Evolutionary conservation across 2,113 vertebrate species (phyloP).

Genomic region (Saguinus midas): DNA sequence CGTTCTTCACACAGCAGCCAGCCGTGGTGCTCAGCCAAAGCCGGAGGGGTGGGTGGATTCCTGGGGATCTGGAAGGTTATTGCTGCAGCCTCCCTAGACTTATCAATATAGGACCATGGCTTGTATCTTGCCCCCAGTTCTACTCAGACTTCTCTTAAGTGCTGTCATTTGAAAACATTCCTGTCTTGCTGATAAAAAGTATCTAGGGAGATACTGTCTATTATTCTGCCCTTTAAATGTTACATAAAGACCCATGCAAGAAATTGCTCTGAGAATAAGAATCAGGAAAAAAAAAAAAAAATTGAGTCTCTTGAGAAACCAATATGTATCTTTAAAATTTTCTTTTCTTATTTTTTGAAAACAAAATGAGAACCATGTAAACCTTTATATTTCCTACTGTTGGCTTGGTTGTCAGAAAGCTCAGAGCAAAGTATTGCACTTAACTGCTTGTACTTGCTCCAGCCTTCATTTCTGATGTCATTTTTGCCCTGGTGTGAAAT

Average conservation of each 20-base stretch:
- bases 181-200: not conserved
- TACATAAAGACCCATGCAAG: not conserved
- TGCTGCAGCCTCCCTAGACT: not conserved
- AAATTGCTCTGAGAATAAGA: not conserved
- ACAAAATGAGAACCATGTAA: not conserved
- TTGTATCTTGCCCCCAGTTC: not conserved
- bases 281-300: not conserved
- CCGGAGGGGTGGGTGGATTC: rapidly evolving
- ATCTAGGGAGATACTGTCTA: not conserved
- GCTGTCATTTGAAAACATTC: not conserved
- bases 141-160: not conserved
- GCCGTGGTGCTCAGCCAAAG: not conserved
- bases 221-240: not conserved
- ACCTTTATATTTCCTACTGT: not conserved
- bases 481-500: not conserved
- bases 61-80: not conserved
- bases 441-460: not conserved
- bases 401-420: not conserved
- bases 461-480: not conserved
- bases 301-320: not conserved
- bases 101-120: not conserved
- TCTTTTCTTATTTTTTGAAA: not conserved
- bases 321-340: not conserved
- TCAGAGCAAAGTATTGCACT: not conserved
- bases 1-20: not conserved